These are phyloP conservation scores for Antheraea yamamai DNA, from an alignment of 2,888 invertebrate genomes.

Conservation along the genomic window DNA sequence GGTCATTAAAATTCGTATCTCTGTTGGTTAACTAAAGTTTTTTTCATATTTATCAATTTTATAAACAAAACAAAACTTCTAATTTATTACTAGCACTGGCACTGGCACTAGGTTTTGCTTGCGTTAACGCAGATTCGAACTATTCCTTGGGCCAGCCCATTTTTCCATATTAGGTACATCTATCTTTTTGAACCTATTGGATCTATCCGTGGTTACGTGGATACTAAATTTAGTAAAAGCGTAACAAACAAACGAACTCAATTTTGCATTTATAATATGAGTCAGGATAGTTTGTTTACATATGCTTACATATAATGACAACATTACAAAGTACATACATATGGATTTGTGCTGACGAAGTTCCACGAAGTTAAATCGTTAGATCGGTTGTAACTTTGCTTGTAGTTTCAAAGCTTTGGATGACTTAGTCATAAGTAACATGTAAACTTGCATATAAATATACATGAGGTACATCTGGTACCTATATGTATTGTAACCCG, in stretches of 20 bases:
- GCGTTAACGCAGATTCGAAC: no score
- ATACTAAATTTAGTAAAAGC: neutral
- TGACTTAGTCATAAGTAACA: conserved; percentile 14
- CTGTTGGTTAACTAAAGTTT: no score
- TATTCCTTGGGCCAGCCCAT: no score
- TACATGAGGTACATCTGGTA: neutral
- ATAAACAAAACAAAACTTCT: no score
- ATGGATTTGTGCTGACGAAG: neutral
- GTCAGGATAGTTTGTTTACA: neutral
- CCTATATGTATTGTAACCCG: no score
- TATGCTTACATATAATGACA: neutral
- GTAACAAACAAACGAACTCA: neutral
- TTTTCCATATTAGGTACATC: no score
- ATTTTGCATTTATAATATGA: neutral
- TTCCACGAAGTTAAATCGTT: conserved; percentile 13
- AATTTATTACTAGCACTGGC: no score
- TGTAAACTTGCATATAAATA: neutral
- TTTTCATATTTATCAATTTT: no score
- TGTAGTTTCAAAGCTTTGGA: conserved; percentile 13
- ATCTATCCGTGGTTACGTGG: no score
- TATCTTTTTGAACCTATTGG: no score
- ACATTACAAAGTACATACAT: conserved; percentile 3
- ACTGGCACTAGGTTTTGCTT: no score
- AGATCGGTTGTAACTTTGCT: conserved; percentile 10
- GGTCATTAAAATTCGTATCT: no score